Base-by-base conservation (phyloP, 64 coral and sea anemone genomes). In the Acropora yongei region DNA sequence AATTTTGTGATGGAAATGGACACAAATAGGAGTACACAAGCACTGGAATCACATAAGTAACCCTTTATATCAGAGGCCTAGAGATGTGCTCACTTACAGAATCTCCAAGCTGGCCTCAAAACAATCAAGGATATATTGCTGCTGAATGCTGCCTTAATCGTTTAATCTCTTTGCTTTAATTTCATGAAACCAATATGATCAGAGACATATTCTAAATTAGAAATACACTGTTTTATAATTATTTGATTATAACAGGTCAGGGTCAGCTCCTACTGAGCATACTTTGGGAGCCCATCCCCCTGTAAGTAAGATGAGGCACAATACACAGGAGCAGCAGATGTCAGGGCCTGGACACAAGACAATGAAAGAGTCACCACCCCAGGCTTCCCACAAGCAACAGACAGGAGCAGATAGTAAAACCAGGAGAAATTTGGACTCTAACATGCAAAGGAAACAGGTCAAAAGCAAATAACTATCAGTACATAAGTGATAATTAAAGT, bases 371-470 rank as follows among this genome's bases (percentile, higher is more conserved):
- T 85, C 88, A 72, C 88, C 79, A 44, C 79, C 89, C 72, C 89
- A 91, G 68, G 72, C 79, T 72, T 58, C 79, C 9, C 89, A 50
- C 48, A 91, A 42, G 66, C 61, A 71, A 49, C 82, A 85, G 20
- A 48, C 46, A 6, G 65, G 42, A 71, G 18, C 66, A 47, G 43
- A 42, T 13, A 85, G 66, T 42, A 85, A 85, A 44, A 65, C 82
- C 19, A 85, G 60, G 44, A 85, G 82, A 85, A 85, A 44, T 85
- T 65, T 85, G 63, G 82, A 85, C 41, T 49, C 82, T 30, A 85
- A 69, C 65, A 44, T 69, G 46, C 72, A 76, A 71, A 50, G 74
- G 12, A 61, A 68, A 88, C 86, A 91, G 50, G 55, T 49, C 17
- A 47, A 45, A 90, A 81, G 47, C 46, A 13, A 13, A 20, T 69